Percentiles rank a stretch among this genome's conserved stretches.
Conservation (phyloP, 1,140 invertebrate species). For the Potamilus streckersoni region DNA sequence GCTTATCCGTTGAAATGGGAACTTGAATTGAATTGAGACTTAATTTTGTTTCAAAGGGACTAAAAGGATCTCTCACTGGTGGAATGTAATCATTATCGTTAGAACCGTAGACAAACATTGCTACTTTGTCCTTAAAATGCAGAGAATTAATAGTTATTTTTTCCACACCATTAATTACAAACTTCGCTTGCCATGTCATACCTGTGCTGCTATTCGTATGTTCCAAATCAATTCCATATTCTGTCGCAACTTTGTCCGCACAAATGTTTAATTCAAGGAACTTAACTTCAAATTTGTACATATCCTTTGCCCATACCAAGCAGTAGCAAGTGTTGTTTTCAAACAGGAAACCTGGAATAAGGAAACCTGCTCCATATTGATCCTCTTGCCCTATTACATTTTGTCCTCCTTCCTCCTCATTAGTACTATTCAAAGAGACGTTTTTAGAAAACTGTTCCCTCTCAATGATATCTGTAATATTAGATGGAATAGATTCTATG, state of each 20-base stretch:
- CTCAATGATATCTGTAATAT: background rate
- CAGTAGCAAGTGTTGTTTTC: background rate
- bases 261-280: background rate
- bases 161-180: constrained; percentile 9
- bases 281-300: background rate
- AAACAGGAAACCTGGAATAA: background rate
- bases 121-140: constrained; percentile 11
- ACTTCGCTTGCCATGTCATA: background rate
- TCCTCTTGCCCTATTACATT: background rate
- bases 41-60: constrained; percentile 12
- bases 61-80: constrained; percentile 10
- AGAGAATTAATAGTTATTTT: constrained; percentile 5
- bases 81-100: constrained; percentile 17
- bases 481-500: background rate
- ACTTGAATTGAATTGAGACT: constrained; percentile 2
- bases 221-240: background rate
- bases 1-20: constrained; percentile 10
- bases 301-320: background rate
- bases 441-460: background rate
- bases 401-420: background rate
- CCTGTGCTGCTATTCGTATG: background rate
- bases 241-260: background rate
- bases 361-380: background rate
- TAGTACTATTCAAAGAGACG: background rate
- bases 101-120: constrained; percentile 3